Base-by-base conservation (phyloP, 1,140 invertebrate species). In the Drosophila leontia region DNA sequence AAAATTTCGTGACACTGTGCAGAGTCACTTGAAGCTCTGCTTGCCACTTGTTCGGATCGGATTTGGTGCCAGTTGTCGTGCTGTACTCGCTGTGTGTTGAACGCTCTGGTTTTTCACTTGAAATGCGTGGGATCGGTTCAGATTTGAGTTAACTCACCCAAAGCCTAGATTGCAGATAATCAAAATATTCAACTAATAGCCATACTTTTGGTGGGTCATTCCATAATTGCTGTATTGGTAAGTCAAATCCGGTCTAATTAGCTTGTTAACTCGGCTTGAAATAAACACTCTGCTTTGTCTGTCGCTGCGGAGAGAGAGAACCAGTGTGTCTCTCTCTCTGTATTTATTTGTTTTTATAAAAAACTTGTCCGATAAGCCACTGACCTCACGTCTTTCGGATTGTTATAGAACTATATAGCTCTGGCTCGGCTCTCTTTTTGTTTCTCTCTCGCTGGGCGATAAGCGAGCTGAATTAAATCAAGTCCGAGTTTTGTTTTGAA, bases 291-390 rank as follows among this genome's bases (percentile, higher is more conserved):
- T 23, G 9, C 32, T 44, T 61, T 62, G 57, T 41, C 51, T 37
- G 32, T 23, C 0, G 11, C 34, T n/a, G 13, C 1, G 44, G 39
- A 34, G 56, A 13, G 11, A 65, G 45, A 12, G 13, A 23, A 7
- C 37, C 44, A 32, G 39, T 17, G n/a, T 34, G 0, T n/a, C 19
- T 3, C 41, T 67, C 55, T 65, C 48, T 57, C 35, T 47, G 42
- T 15, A 7, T 60, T 17, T 26, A 17, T 57, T 29, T 76, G 41
- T 78, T 76, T 59, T 47, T 29, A 32, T 41, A 29, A 50, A 57
- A 71, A 83, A 63, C 80, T 83, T 41, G 69, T 75, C 75, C 58
- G 82, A 88, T 88, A 88, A 88, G 84, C 85, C 85, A 90, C 74
- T 88, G 84, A 88, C 84, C 84, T 83, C 81, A 53, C 59, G 8